Percentiles rank a stretch among this genome's conserved stretches.
phyloP scores from a whole-genome alignment of 2,888 invertebrate species.

The Polyommatus icarus region DNA sequence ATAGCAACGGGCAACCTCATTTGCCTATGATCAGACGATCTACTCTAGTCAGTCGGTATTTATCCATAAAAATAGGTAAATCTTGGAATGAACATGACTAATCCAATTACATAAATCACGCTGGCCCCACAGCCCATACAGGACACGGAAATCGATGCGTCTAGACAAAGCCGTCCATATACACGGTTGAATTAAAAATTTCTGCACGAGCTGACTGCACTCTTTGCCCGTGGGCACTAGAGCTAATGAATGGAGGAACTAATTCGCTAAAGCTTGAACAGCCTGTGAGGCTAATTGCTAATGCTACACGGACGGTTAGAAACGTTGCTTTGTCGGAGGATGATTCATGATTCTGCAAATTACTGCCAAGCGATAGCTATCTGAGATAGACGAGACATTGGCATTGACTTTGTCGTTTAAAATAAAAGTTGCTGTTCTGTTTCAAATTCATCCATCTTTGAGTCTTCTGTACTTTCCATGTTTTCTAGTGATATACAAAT shows the following conservation, averaged over 20 bases:
- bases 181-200: slow-evolving; percentile 43
- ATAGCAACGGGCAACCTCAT: neutral
- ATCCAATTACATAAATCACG: slow-evolving; percentile 37
- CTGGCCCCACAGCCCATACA: neutral
- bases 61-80: neutral
- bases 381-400: slow-evolving; percentile 5
- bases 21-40: neutral
- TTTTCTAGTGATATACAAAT: too few species aligned
- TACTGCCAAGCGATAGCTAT: neutral
- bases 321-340: neutral
- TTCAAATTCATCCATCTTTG: neutral
- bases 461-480: too few species aligned
- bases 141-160: slow-evolving; percentile 66
- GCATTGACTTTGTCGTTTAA: slow-evolving; percentile 1
- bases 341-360: neutral
- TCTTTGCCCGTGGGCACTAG: neutral
- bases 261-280: neutral
- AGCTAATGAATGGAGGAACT: slow-evolving; percentile 10
- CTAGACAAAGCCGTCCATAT: slow-evolving; percentile 64
- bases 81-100: slow-evolving; percentile 25
- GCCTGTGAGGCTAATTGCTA: neutral
- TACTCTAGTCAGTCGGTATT: neutral
- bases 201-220: slow-evolving; percentile 27
- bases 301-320: neutral
- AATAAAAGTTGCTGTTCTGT: neutral